These are phyloP conservation scores for Lasius platythorax DNA, from an alignment of 2,888 invertebrate species.

Conservation along the genomic window DNA sequence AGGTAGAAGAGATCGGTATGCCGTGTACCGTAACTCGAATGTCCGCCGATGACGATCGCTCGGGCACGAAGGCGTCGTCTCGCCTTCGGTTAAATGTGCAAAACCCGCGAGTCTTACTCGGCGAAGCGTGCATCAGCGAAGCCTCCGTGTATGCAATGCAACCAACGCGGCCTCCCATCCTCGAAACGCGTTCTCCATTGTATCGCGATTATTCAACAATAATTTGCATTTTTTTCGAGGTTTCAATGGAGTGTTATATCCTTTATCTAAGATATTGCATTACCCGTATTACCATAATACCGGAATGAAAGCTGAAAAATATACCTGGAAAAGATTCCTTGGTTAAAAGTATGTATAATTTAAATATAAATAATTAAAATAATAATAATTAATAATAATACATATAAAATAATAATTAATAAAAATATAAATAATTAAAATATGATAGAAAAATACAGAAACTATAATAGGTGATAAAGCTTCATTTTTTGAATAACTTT, in stretches of 20 bases:
- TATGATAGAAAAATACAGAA: no score
- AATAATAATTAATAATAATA: no score
- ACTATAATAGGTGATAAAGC: no score
- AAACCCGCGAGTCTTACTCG: constrained; percentile 21
- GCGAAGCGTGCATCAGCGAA: constrained; percentile 44
- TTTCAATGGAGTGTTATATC: neutral
- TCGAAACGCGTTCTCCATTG: constrained; percentile 11
- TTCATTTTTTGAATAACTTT: neutral
- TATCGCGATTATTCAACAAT: neutral
- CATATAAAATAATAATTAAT: no score
- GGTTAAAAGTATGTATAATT: no score
- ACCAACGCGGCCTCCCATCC: neutral
- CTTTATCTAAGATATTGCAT: neutral
- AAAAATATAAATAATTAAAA: no score
- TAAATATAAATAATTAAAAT: no score
- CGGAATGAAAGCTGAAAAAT: neutral
- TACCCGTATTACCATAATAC: neutral
- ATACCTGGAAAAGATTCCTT: no score
- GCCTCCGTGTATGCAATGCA: neutral
- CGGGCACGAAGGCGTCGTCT: constrained; percentile 47
- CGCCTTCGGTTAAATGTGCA: constrained; percentile 32
- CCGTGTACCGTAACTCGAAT: constrained; percentile 71
- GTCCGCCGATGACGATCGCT: constrained; percentile 65
- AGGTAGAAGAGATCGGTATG: constrained; percentile 67
- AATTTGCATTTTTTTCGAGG: neutral